Base-by-base conservation (phyloP, 2,113 vertebrate species). In the Astur gentilis region DNA sequence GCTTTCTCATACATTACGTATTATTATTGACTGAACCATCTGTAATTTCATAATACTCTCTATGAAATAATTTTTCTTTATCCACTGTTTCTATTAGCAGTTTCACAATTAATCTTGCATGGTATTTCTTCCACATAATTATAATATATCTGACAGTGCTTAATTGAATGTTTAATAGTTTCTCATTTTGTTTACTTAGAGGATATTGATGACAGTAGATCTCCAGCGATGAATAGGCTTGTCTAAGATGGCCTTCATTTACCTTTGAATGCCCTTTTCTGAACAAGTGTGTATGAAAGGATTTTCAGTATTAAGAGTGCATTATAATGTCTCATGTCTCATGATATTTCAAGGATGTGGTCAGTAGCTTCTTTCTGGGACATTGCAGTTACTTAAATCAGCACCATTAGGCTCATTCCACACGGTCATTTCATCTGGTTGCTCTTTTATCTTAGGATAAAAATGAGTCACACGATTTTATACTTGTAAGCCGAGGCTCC, bases 171-270 rank as follows among this genome's bases (percentile, higher is more conserved):
- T 54, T 87, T 92, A 67, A 54, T 69, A 79, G 69, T 88, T 66
- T 95, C 44, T 95, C 25, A 52, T 91, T 91, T 79, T 92, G 36
- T 89, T 97, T 95, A 54, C 36, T 87, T 78, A 57, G 57, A 64
- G 17, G 32, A 31, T 69, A 85, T 82, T 76, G 71, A 87, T 75
- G 69, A 54, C 47, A 45, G 21, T 61, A 64, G 55, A 54, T 57
- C 47, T 86, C 64, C 38, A 55, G 5, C 14, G 58, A 47, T 31
- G 3, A 92, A 67, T 10, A 80, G 20, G 2, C 29, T 85, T 87
- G 5, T 77, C 64, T 73, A 65, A 70, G 38, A 31, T 40, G 64
- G 19, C 14, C 26, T 84, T 91, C n/a, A 49, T 89, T 93, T 95
- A 55, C n/a, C n/a, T 90, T 52, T 78, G 76, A 86, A 83, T 83